phyloP scores from a whole-genome alignment of 2,888 invertebrate genomes.

The Latrodectus hesperus region DNA sequence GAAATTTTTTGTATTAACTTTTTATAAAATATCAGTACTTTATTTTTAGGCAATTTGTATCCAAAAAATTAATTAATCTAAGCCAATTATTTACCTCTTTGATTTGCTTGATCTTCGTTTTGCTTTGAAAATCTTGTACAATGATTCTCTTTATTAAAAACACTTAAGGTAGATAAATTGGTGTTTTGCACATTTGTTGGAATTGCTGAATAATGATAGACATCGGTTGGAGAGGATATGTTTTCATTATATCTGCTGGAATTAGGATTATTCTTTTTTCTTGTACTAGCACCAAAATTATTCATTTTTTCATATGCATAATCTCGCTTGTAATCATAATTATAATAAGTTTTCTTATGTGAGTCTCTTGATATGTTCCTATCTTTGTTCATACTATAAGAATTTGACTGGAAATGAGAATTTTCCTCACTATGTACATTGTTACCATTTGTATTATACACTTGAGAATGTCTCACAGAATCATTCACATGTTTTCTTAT shows the following conservation, averaged over 20 bases:
- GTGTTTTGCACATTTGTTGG: not conserved
- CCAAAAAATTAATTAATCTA: not conserved
- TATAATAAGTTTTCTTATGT: not conserved
- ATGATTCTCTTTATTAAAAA: constrained; percentile 1
- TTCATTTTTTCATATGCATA: not conserved
- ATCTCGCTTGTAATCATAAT: not conserved
- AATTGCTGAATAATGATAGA: constrained; percentile 25
- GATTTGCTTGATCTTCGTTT: constrained; percentile 31
- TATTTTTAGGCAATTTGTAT: too few relatives aligned
- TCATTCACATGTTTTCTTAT: constrained; percentile 46
- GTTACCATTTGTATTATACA: not conserved
- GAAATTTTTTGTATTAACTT: not conserved
- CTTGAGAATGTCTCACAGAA: not conserved
- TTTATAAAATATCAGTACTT: not conserved
- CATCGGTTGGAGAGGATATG: constrained; percentile 3
- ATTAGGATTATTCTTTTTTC: not conserved
- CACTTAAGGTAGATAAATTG: not conserved
- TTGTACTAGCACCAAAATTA: not conserved
- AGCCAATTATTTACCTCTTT: constrained; percentile 41
- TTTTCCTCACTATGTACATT: not conserved
- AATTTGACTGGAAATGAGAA: not conserved
- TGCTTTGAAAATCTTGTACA: not conserved
- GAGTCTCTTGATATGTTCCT: not conserved
- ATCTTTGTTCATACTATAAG: not conserved
- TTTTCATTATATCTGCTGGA: constrained; percentile 3